phyloP scores from a whole-genome alignment of 2,888 invertebrate species.

The Ectemnius continuus region DNA sequence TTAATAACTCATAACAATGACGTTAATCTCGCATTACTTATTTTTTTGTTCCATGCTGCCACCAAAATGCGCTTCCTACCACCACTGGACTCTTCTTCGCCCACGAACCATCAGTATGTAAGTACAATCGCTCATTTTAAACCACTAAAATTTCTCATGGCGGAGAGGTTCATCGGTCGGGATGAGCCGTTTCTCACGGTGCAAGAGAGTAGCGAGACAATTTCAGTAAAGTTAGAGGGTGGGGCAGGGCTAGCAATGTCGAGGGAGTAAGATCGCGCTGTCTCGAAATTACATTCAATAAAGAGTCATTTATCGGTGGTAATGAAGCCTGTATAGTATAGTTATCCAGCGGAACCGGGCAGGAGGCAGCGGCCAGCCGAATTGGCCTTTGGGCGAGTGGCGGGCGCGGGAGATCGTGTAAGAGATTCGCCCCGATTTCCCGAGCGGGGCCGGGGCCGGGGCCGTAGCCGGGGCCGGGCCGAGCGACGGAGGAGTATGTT shows the following conservation, averaged over 20 bases:
- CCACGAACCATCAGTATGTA: constrained; percentile 63
- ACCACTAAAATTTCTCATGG: neutral
- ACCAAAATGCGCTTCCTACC: constrained; percentile 19
- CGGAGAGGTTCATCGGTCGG: neutral
- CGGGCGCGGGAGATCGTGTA: constrained; percentile 24
- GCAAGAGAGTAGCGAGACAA: neutral
- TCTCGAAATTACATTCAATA: constrained; percentile 40
- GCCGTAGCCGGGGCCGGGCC: constrained; percentile 12
- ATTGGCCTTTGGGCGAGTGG: constrained; percentile 1
- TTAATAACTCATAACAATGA: constrained; percentile 47
- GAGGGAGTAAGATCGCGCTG: no score
- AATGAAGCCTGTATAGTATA: constrained; percentile 20
- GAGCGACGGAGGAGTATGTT: constrained; percentile 28
- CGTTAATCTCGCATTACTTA: constrained; percentile 48
- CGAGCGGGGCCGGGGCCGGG: constrained; percentile 19
- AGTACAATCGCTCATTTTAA: constrained; percentile 53
- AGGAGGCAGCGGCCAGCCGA: neutral
- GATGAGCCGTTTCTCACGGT: no score
- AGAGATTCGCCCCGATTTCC: constrained; percentile 47
- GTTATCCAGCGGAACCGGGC: neutral
- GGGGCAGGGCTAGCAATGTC: no score
- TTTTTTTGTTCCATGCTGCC: constrained; percentile 67
- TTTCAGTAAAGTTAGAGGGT: no score
- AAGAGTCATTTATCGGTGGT: constrained; percentile 39
- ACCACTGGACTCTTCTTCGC: constrained; percentile 18